Evolutionary conservation across 2,888 invertebrate species (phyloP), one percentile per base, ranked within the genome.

Genomic region (Drosophila demipolita): DNA sequence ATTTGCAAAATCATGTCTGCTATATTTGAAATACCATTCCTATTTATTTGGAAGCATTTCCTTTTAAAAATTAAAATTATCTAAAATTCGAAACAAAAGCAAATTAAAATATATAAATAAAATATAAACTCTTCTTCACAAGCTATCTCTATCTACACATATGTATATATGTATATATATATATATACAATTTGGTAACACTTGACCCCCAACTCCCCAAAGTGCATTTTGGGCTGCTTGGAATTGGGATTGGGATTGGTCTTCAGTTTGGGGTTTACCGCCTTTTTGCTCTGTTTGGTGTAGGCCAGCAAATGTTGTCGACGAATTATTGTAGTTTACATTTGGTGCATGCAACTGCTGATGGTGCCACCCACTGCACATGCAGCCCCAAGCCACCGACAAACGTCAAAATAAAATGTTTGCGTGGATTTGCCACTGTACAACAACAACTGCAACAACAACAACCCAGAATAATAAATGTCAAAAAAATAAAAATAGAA

Each of bases 351-450:
- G 72, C 53, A 58, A 11, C 26, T 55, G 55, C 66, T 35, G 42
- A 23, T 45, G 35, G 20, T 17, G 50, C 49, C 57, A 33, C 33
- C 74, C 62, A 62, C 54, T 64, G 53, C 36, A 20, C 54, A 23
- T 35, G 32, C 52, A 45, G 64, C 53, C 23, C 23, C 36, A 57
- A 42, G 40, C 73, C 76, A 68, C 83, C 80, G 78, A 81, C 79
- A 86, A 86, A 79, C 65, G 84, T 84, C 87, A 85, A 85, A 85
- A 85, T 84, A 85, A 82, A 85, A 85, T 85, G 86, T 85, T 81
- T 85, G 84, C 84, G 87, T 85, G 84, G 87, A 85, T 86, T 86
- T 86, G 82, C 78, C 72, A 72, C 60, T 38, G 64, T 60, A 55
- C 65, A 53, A 26, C 45, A 57, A 58, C 50, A 72, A 52, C 70